Conservation (phyloP, 2,888 invertebrate genomes). For the Eupithecia inturbata region DNA sequence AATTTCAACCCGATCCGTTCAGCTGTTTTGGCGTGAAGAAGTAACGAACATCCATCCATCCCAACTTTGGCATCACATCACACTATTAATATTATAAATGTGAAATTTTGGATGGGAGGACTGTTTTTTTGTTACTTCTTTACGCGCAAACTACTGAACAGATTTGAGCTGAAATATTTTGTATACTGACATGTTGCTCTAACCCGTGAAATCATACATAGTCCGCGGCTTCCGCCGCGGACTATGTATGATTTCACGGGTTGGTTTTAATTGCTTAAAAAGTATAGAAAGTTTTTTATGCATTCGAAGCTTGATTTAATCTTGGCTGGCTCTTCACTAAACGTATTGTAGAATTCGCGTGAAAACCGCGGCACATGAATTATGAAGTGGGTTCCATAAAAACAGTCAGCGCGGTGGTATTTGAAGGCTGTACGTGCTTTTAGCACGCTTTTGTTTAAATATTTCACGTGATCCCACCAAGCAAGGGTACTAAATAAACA, state of each 20-base stretch:
- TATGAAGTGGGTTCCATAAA: constrained; percentile 38
- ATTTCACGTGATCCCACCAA: constrained; percentile 35
- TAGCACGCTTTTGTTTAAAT: constrained; percentile 39
- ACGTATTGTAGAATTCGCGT: constrained; percentile 17
- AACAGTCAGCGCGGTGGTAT: constrained; percentile 36
- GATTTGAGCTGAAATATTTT: too few species aligned
- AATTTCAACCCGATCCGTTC: not conserved
- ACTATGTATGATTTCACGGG: too few species aligned
- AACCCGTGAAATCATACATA: too few species aligned
- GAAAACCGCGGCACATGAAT: constrained; percentile 32
- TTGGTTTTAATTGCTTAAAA: too few species aligned
- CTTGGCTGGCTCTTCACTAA: not conserved
- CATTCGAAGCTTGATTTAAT: not conserved
- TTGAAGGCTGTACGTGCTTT: constrained; percentile 40
- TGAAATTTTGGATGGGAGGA: too few species aligned
- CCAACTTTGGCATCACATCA: not conserved
- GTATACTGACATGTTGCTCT: too few species aligned
- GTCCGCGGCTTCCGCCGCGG: too few species aligned
- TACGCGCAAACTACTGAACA: too few species aligned
- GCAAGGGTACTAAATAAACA: constrained; percentile 31
- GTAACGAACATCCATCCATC: not conserved
- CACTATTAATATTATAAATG: too few species aligned
- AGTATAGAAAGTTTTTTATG: too few species aligned
- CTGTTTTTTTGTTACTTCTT: too few species aligned
- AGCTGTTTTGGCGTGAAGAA: not conserved